Evolutionary conservation across 2,888 invertebrate genomes (phyloP), one percentile per base, ranked within the genome.

Genomic region (Eurytoma adleriae): DNA sequence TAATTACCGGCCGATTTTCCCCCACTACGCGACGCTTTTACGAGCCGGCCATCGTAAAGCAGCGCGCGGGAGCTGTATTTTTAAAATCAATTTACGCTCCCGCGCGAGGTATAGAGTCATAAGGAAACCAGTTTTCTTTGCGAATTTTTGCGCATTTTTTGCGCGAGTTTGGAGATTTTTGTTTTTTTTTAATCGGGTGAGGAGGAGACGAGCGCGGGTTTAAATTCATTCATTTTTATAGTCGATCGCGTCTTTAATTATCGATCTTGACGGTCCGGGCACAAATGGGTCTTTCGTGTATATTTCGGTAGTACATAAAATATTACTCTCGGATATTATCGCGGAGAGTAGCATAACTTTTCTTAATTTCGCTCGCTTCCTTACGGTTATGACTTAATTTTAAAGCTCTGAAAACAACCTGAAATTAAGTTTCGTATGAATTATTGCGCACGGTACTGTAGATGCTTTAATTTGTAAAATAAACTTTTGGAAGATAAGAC

Each of bases 31-130:
- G 24, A 48, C 54, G 69, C 76, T 70, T 77, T 77, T 77, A 77
- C 77, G 77, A 77, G 27, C 68, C n/a, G n/a, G 52, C 50, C 61
- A 54, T 76, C 77, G 77, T 77, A 77, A 77, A 77, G 77, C 56
- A 77, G 48, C 40, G 48, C 56, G n/a, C 62, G 62, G 48, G 64
- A 50, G 62, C 77, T 64, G 70, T 77, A 57, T 64, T 77, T 77
- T 77, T 70, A 77, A 77, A 77, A 77, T 77, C 77, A 77, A 77
- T 77, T 77, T 77, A 77, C 77, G 70, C 77, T 56, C 77, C 67
- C 10, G 40, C 62, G 5, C 13, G 48, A 40, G 40, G 40, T 64
- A 70, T 77, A 77, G 62, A 77, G 77, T 64, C 62, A 70, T 64
- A 64, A 70, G 70, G 54, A 77, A 77, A 77, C 77, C 70, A 70